phyloP scores from a whole-genome alignment of 2,113 vertebrate species.

The Drymodes brunneopygia region DNA sequence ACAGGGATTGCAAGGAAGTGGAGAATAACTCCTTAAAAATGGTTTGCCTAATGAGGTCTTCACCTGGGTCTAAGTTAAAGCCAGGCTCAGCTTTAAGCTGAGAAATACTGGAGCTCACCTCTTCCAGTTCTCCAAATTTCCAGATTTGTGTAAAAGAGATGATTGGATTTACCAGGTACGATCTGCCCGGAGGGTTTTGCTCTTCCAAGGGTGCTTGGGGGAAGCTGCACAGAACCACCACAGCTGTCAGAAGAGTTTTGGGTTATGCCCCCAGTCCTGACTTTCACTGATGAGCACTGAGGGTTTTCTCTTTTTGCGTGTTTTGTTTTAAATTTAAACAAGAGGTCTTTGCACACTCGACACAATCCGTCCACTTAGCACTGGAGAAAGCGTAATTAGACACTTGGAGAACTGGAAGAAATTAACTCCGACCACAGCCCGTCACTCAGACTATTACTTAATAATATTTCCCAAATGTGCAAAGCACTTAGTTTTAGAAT shows the following conservation, averaged over 20 bases:
- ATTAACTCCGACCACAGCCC: conserved; percentile 31
- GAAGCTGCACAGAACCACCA: not conserved
- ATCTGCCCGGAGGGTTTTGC: not conserved
- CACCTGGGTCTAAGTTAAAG: not conserved
- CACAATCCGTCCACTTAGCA: conserved; percentile 6
- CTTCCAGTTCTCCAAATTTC: no score
- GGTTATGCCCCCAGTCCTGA: not conserved
- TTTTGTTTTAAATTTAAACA: not conserved
- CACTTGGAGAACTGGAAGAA: conserved; percentile 50
- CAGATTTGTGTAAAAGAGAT: not conserved
- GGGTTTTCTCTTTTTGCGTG: not conserved
- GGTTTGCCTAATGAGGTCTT: accelerated
- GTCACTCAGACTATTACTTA: conserved; percentile 26
- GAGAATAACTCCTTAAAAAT: not conserved
- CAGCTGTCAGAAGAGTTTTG: not conserved
- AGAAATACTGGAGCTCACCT: not conserved
- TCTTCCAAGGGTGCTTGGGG: not conserved
- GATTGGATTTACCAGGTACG: not conserved
- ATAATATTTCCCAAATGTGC: conserved; percentile 57
- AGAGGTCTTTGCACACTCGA: not conserved
- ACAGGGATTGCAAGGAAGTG: not conserved
- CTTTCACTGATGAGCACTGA: not conserved
- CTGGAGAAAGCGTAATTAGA: conserved; percentile 33
- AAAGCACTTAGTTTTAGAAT: conserved; percentile 53
- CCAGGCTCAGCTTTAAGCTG: not conserved